Conservation (phyloP, 2,888 invertebrate genomes). For the Scaptomyza parva region DNA sequence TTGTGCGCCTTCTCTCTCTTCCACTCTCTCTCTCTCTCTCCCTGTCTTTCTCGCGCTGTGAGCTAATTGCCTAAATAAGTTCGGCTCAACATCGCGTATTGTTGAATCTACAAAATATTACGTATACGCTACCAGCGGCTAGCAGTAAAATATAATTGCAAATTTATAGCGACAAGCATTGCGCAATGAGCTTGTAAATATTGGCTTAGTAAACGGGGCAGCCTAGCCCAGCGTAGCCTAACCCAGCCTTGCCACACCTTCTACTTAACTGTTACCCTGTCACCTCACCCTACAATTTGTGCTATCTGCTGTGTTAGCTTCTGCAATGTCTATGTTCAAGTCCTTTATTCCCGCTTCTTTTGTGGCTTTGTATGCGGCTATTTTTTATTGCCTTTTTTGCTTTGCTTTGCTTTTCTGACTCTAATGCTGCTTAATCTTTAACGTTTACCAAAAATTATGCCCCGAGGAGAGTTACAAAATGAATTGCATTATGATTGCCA, state of each 20-base stretch:
- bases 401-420: constrained; percentile 68
- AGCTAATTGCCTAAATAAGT: constrained; percentile 71
- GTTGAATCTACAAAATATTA: constrained; percentile 45
- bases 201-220: constrained; percentile 28
- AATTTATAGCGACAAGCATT: constrained; percentile 60
- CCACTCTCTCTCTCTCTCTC: too few species aligned
- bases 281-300: constrained; percentile 1
- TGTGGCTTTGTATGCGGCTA: constrained; percentile 71
- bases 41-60: too few species aligned
- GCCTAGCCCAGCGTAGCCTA: constrained; percentile 13
- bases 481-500: constrained; percentile 76
- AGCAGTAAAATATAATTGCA: constrained; percentile 64
- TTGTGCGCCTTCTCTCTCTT: constrained; percentile 38
- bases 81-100: constrained; percentile 42
- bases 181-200: constrained; percentile 53
- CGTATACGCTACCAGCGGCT: constrained; percentile 43
- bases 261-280: background rate
- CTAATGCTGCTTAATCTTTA: constrained; percentile 74
- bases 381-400: constrained; percentile 69
- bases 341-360: constrained; percentile 55
- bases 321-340: constrained; percentile 49
- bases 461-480: constrained; percentile 68
- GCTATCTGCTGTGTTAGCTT: constrained; percentile 26
- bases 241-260: background rate
- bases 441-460: constrained; percentile 76